Evolutionary conservation across 2,113 vertebrate genomes (phyloP), one percentile per base, ranked within the genome.

Genomic region (Chloroceryle aenea): DNA sequence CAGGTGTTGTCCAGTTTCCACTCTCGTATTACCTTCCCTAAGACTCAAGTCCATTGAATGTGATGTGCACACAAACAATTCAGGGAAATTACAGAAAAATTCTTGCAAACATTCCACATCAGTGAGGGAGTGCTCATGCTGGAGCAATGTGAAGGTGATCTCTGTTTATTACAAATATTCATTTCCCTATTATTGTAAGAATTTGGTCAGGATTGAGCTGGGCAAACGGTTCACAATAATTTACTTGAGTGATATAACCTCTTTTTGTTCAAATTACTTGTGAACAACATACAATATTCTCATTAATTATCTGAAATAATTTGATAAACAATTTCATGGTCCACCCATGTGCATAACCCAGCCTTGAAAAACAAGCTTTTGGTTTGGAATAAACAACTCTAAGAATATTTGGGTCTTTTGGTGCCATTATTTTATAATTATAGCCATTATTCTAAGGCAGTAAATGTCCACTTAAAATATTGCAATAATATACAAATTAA

Each of bases 71-170:
- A 87, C 2, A 2, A 27, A 87, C 74, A 94, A 76, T 64, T 74
- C 38, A 73, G n/a, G 36, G 34, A 87, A 80, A 94, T 92, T 42
- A 93, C 62, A 95, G 91, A 73, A 56, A 62, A 81, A 96, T 87
- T 89, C 90, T 92, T 73, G 27, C 59, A 71, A 36, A 71, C 55
- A 48, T 25, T 89, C 52, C 8, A 1, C 30, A 59, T 38, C 62
- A 27, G 32, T 61, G 72, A 96, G 21, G 78, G 22, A 69, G 22
- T 6, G 25, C 12, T 45, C 8, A 1, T 26, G 69, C 85, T 71
- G 63, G 55, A 72, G 72, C 84, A 91, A 77, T 50, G 23, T 47
- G 83, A 93, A 94, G 74, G 79, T 85, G 52, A 75, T 69, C 68
- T 88, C 32, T 56, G 78, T 64, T 90, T 85, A 84, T 80, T 83